Percentiles rank a stretch among this genome's conserved stretches.
These are phyloP conservation scores for Aplodontia rufa DNA, from an alignment of 2,113 vertebrate species.

Conservation along the genomic window DNA sequence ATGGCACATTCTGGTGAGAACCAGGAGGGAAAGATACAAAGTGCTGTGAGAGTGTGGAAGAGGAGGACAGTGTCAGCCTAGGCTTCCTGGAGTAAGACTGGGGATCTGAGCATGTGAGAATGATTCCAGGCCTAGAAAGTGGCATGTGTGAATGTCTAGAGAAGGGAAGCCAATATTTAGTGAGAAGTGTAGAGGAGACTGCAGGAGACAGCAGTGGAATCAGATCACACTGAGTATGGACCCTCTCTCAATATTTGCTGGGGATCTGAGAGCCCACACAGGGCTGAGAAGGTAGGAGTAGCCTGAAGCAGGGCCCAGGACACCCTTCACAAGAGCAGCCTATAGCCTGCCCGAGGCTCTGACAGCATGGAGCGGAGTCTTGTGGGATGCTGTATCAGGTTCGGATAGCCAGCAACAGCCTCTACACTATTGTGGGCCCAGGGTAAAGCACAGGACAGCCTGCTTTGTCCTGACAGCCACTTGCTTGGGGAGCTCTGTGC, in stretches of 20 bases:
- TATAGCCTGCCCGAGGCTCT: not conserved
- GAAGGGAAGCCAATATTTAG: not conserved
- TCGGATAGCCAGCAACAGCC: not conserved
- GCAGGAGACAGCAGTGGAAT: not conserved
- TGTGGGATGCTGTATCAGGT: not conserved
- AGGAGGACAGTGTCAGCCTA: not conserved
- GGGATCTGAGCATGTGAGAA: too few relatives aligned
- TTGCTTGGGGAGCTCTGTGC: not conserved
- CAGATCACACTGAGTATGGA: too few relatives aligned
- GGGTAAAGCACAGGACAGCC: not conserved
- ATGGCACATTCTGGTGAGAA: not conserved
- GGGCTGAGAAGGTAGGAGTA: not conserved
- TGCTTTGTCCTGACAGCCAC: not conserved
- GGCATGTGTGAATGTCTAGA: not conserved
- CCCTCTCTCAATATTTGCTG: too few relatives aligned
- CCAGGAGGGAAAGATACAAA: not conserved
- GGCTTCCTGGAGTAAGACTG: not conserved
- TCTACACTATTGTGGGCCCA: not conserved
- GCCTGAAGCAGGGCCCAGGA: too few relatives aligned
- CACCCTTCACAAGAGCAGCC: too few relatives aligned
- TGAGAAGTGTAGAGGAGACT: not conserved
- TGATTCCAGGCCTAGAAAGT: fast-evolving
- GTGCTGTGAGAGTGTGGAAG: not conserved
- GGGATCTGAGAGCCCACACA: not conserved
- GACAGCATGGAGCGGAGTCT: not conserved